Evolutionary conservation across 37 sponge, comb jelly and placozoan species (phyloP).

Genomic region (Halichondria panicea): DNA sequence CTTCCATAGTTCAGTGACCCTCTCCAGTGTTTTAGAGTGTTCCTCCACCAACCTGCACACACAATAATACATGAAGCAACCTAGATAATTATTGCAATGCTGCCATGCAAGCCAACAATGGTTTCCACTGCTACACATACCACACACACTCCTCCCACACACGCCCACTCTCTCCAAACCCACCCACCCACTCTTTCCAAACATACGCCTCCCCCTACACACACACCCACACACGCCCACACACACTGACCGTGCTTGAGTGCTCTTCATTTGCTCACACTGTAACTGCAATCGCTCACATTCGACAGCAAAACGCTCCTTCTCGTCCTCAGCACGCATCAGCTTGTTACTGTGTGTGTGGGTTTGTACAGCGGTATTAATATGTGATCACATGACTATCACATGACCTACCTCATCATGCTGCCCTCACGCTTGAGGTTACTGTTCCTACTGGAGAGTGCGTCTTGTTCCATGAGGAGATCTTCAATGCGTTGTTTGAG

Average conservation of each 20-base stretch:
- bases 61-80: too few relatives aligned
- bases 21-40: constrained; percentile 57
- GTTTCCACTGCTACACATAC: too few relatives aligned
- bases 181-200: too few relatives aligned
- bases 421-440: constrained; percentile 9
- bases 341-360: neutral
- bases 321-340: constrained; percentile 22
- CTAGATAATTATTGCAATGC: too few relatives aligned
- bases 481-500: constrained; percentile 51
- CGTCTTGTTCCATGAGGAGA: constrained; percentile 37
- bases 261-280: constrained; percentile 47
- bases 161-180: too few relatives aligned
- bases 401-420: constrained; percentile 29
- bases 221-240: too few relatives aligned
- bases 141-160: too few relatives aligned
- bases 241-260: constrained; percentile 9
- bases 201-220: too few relatives aligned
- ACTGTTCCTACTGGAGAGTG: constrained; percentile 7
- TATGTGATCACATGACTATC: neutral
- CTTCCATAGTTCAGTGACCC: constrained; percentile 62
- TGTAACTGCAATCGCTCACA: constrained; percentile 36
- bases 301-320: constrained; percentile 30
- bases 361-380: neutral
- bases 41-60: constrained; percentile 56
- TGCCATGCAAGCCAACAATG: too few relatives aligned